Conservation (phyloP, 1,140 invertebrate genomes). For the Pogonus chalceus region DNA sequence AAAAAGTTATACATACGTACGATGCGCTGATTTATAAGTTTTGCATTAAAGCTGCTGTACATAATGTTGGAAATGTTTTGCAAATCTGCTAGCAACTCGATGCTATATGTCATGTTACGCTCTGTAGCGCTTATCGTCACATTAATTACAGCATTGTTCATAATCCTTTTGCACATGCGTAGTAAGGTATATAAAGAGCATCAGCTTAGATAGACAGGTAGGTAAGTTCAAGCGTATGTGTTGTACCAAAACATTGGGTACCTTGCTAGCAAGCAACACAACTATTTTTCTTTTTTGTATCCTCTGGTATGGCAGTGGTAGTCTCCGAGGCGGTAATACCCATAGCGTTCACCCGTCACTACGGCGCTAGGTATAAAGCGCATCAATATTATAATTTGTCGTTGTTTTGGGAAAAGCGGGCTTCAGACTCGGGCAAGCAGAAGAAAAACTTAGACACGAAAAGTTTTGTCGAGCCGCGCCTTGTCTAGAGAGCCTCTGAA, state of each 20-base stretch:
- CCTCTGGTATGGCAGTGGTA: too few species aligned
- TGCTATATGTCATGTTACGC: too few species aligned
- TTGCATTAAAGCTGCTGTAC: too few species aligned
- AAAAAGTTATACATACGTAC: too few species aligned
- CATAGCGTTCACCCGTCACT: background rate
- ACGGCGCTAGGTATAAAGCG: constrained; percentile 5
- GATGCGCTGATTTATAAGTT: too few species aligned
- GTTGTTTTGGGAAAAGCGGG: constrained; percentile 28
- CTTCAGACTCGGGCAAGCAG: constrained; percentile 22
- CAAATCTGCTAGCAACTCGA: too few species aligned
- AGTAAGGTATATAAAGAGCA: background rate
- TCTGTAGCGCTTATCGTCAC: background rate
- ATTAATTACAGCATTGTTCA: constrained; percentile 5
- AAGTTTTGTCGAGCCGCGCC: constrained; percentile 24
- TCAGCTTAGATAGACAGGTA: background rate
- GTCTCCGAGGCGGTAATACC: background rate
- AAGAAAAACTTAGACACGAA: constrained; percentile 34
- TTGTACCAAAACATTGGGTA: too few species aligned
- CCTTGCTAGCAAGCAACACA: too few species aligned
- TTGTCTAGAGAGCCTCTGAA: background rate
- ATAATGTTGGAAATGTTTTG: too few species aligned
- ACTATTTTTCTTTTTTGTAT: too few species aligned
- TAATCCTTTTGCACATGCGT: background rate
- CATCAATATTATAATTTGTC: constrained; percentile 36
- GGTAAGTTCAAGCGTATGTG: too few species aligned